Evolutionary conservation across 1,140 invertebrate species (phyloP).

Genomic region (Cephus cinctus): DNA sequence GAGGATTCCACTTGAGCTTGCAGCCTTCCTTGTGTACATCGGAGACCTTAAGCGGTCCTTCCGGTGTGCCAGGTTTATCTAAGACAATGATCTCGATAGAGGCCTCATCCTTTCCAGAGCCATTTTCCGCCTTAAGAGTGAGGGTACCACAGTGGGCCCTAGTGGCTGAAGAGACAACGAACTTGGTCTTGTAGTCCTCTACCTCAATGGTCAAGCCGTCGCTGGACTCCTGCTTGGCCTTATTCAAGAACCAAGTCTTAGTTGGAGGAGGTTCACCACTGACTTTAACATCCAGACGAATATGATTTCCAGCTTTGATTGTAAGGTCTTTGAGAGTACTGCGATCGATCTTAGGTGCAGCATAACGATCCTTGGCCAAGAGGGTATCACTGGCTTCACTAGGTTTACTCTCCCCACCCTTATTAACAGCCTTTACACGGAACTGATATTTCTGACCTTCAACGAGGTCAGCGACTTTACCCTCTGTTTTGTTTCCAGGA

Average conservation of each 20-base stretch:
- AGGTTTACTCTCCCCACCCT: slow-evolving; percentile 91
- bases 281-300: slow-evolving; percentile 85
- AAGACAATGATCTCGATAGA: slow-evolving; percentile 85
- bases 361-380: slow-evolving; percentile 82
- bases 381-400: slow-evolving; percentile 80
- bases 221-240: slow-evolving; percentile 62
- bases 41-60: slow-evolving; percentile 87
- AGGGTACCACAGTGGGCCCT: slow-evolving; percentile 83
- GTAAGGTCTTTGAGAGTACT: slow-evolving; percentile 84
- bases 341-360: slow-evolving; percentile 89
- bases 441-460: slow-evolving; percentile 97
- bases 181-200: slow-evolving; percentile 85
- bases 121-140: slow-evolving; percentile 87
- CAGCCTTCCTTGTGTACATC: slow-evolving; percentile 94
- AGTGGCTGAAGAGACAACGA: slow-evolving; percentile 71
- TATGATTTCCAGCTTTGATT: slow-evolving; percentile 82
- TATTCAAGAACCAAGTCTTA: slow-evolving; percentile 84
- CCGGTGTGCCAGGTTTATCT: slow-evolving; percentile 85
- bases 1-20: slow-evolving; percentile 91
- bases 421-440: slow-evolving; percentile 92
- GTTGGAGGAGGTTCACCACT: slow-evolving; percentile 85
- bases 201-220: slow-evolving; percentile 76
- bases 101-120: slow-evolving; percentile 87
- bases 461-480: slow-evolving; percentile 83
- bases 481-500: slow-evolving; percentile 78